These are phyloP conservation scores for Calidris pugnax DNA, from an alignment of 2,113 vertebrate species.

Conservation along the genomic window DNA sequence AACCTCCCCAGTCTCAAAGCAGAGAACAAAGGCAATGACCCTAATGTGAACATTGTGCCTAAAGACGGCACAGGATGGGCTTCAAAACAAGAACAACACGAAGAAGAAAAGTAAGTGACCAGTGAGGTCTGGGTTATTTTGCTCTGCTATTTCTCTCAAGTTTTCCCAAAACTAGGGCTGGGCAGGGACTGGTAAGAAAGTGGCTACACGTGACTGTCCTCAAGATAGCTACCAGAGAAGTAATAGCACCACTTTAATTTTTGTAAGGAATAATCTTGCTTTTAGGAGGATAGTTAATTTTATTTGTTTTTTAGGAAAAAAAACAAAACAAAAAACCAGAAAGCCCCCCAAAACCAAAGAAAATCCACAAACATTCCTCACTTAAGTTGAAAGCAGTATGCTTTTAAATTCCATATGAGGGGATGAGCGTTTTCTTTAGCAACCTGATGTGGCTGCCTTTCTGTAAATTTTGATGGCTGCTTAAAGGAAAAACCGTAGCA, in stretches of 20 bases:
- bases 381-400: background rate
- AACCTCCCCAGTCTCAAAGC: constrained; percentile 97
- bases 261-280: background rate
- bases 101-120: constrained; percentile 88
- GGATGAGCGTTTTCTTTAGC: background rate
- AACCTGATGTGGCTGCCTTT: background rate
- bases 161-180: background rate
- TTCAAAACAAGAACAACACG: constrained; percentile 88
- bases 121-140: background rate
- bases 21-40: constrained; percentile 99
- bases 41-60: constrained; percentile 97
- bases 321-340: too few relatives aligned
- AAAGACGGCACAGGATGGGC: constrained; percentile 98
- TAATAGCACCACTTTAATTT: background rate
- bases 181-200: background rate
- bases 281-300: background rate
- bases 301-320: background rate
- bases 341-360: background rate
- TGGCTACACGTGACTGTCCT: background rate
- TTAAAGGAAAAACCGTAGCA: background rate
- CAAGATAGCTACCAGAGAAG: background rate
- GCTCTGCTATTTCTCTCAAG: background rate
- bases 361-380: background rate
- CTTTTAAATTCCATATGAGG: background rate
- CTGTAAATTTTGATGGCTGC: background rate